Evolutionary conservation across 2,888 invertebrate genomes (phyloP).

Genomic region (Zygothrica quintamaculata): DNA sequence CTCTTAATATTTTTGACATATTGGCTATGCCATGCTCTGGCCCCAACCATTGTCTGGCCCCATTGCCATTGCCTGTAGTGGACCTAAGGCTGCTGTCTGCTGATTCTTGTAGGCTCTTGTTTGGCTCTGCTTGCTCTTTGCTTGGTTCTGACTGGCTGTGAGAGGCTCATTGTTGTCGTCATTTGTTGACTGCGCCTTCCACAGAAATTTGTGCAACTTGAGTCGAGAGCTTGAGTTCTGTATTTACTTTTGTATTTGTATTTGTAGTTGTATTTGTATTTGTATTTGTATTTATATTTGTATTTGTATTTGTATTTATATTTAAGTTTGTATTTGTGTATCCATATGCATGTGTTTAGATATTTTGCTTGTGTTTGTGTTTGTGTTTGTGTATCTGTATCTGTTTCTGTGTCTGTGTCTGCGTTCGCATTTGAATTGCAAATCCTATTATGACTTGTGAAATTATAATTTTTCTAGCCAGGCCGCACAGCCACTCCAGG

Average conservation of each 20-base stretch:
- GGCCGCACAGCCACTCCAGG: constrained; percentile 68
- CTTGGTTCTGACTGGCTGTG: constrained; percentile 21
- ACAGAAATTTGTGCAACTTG: constrained; percentile 73
- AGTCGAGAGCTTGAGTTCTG: constrained; percentile 55
- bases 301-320: not conserved
- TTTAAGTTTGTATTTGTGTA: not conserved
- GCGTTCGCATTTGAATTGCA: constrained; percentile 80
- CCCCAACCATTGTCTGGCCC: constrained; percentile 51
- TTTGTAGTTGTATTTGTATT: constrained; percentile 30
- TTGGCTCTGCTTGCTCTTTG: constrained; percentile 9
- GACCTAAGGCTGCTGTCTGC: constrained; percentile 37
- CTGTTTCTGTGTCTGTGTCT: constrained; percentile 58
- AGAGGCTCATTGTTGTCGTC: constrained; percentile 75
- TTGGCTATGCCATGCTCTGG: constrained; percentile 68
- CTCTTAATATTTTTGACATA: constrained; percentile 83
- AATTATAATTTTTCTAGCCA: constrained; percentile 81
- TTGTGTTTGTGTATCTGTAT: constrained; percentile 11
- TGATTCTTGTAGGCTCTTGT: constrained; percentile 17
- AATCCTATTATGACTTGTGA: constrained; percentile 81
- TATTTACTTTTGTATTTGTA: constrained; percentile 53
- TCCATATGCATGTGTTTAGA: constrained; percentile 8
- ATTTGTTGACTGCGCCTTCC: constrained; percentile 73
- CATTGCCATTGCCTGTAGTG: constrained; percentile 23
- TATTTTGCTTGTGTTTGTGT: constrained; percentile 8
- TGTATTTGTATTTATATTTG: constrained; percentile 5